These are phyloP conservation scores for Bombus cullumanus DNA, from an alignment of 1,140 invertebrate species.

Conservation along the genomic window DNA sequence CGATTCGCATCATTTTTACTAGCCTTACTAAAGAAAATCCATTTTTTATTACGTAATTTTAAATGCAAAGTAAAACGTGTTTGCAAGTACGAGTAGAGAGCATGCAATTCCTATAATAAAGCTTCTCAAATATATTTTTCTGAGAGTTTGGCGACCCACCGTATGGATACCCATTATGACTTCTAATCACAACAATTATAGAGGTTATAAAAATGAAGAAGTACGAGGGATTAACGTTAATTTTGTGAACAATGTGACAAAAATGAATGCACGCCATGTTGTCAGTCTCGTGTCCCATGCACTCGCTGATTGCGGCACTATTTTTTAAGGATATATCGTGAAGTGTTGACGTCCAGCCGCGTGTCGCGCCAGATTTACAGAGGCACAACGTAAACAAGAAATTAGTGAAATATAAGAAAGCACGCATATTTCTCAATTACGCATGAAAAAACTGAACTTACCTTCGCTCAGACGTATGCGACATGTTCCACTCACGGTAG, in stretches of 20 bases:
- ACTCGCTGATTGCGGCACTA: conserved; percentile 64
- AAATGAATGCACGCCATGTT: conserved; percentile 87
- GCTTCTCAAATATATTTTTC: background rate
- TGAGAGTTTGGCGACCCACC: background rate
- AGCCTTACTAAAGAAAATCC: background rate
- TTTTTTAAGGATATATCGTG: conserved; percentile 37
- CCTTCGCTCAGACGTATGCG: conserved; percentile 89
- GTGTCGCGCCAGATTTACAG: background rate
- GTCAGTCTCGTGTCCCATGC: conserved; percentile 84
- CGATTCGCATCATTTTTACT: background rate
- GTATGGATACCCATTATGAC: no score
- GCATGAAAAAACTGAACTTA: conserved; percentile 83
- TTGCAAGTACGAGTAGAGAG: background rate
- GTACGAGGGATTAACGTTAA: background rate
- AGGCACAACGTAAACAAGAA: background rate
- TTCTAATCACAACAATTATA: background rate
- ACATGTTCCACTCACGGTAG: conserved; percentile 89
- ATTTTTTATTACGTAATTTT: conserved; percentile 64
- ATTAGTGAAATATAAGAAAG: conserved; percentile 12
- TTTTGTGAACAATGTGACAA: conserved; percentile 71
- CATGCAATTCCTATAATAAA: background rate
- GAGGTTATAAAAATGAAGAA: background rate
- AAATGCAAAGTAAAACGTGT: conserved; percentile 51
- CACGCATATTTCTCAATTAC: conserved; percentile 19
- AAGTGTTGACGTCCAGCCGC: background rate